Base-by-base conservation (phyloP, 2,797 vertebrate species). In the Manis javanica region DNA sequence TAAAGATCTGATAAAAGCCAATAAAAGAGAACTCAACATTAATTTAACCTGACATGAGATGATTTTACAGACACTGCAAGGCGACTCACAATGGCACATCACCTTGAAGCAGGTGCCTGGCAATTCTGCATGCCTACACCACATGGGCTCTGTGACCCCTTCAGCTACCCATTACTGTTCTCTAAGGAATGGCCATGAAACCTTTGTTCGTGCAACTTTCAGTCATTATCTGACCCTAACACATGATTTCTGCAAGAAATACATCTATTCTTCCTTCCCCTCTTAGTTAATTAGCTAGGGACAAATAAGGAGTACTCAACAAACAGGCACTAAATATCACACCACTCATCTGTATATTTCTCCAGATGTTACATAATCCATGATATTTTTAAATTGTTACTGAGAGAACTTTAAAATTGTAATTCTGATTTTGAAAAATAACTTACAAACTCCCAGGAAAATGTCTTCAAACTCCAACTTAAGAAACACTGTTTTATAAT, bases 1-100 rank as follows among this genome's bases (percentile, higher is more conserved):
- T 83, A 57, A 78, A 94, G 96, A 78, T 42, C 26, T 42, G 63
- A 75, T 63, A 69, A 82, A 95, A 90, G 69, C 21, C 63, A 77
- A 91, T 21, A 63, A 87, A 87, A n/a, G 37, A 91, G 55, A 96
- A 68, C 24, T 68, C 68, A 39, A 86, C 15, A n/a, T 51, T 57
- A 59, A 88, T 21, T 90, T 82, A 90, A 53, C 61, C 26, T 21
- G 34, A 92, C 24, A 29, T 13, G 42, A 77, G 3, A 3, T 6
- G 31, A 59, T 16, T 66, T 21, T 75, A 37, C 18, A 82, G 23
- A 26, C 21, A 23, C 19, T 7, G 26, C 34, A 4, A 0, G 10
- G 14, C 51, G 29, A 51, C 14, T 29, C 66, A 23, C 1, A 3
- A 10, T 1, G 5, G 46, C 14, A 46, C 11, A 34, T 26, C 7